Evolutionary conservation across 2,113 vertebrate species (phyloP).

Genomic region (Myotis brandtii): DNA sequence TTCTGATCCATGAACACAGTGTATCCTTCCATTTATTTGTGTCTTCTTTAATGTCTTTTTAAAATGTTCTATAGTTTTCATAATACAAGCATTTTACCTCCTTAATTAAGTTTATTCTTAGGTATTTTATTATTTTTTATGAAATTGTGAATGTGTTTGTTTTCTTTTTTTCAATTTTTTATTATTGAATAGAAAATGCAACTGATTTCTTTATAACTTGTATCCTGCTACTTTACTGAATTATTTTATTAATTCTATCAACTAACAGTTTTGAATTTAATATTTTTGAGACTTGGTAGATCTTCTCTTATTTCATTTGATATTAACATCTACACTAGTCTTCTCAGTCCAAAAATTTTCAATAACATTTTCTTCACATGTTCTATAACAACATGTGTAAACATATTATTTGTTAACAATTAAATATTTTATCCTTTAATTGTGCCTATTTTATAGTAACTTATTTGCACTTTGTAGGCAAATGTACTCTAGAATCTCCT

Average conservation of each 20-base stretch:
- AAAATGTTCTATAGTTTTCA: neutral
- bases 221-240: neutral
- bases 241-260: neutral
- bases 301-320: neutral
- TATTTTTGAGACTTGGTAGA: neutral
- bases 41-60: neutral
- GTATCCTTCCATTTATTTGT: neutral
- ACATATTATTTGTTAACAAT: neutral
- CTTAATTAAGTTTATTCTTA: neutral
- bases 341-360: neutral
- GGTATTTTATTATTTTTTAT: neutral
- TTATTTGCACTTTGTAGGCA: neutral
- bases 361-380: neutral
- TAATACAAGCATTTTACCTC: neutral
- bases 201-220: neutral
- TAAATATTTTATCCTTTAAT: neutral
- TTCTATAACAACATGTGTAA: neutral
- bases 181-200: neutral
- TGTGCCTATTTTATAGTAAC: neutral
- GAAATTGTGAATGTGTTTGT: neutral
- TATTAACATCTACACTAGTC: neutral
- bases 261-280: neutral
- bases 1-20: neutral
- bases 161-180: neutral
- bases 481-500: neutral